Conservation (phyloP, 2,797 vertebrate species). For the Psittacula derbiana region DNA sequence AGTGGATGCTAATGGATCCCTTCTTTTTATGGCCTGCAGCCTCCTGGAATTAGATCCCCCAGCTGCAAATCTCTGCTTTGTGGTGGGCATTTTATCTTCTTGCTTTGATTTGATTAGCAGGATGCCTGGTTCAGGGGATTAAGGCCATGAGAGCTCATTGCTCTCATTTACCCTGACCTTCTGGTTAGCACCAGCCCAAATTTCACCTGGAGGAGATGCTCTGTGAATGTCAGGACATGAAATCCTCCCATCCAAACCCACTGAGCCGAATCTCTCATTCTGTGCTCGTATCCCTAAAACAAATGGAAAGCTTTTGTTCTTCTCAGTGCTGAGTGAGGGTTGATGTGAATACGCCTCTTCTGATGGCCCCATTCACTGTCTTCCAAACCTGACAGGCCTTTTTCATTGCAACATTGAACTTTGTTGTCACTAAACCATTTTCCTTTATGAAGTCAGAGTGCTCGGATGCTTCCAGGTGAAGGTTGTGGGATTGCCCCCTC, state of each 20-base stretch:
- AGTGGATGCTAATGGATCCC: conserved; percentile 71
- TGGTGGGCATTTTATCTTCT: conserved; percentile 58
- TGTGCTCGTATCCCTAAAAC: accelerated
- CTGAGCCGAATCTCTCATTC: accelerated
- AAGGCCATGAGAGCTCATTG: neutral
- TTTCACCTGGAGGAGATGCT: neutral
- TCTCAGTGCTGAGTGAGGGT: neutral
- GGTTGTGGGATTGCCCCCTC: conserved; percentile 36
- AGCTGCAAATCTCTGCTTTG: conserved; percentile 61
- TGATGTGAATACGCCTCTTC: neutral
- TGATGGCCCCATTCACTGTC: neutral
- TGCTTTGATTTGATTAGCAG: conserved; percentile 53
- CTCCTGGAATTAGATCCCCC: conserved; percentile 67
- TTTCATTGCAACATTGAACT: neutral
- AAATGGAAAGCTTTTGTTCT: neutral
- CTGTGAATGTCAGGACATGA: neutral
- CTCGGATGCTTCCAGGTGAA: conserved; percentile 42
- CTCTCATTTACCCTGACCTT: conserved; percentile 15
- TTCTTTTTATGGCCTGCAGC: conserved; percentile 56
- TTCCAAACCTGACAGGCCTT: neutral
- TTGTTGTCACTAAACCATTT: neutral
- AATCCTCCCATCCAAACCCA: neutral
- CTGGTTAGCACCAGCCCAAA: neutral
- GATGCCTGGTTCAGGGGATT: neutral
- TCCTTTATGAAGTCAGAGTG: neutral